Conservation (phyloP, 2,797 vertebrate genomes). For the Chelonia mydas region DNA sequence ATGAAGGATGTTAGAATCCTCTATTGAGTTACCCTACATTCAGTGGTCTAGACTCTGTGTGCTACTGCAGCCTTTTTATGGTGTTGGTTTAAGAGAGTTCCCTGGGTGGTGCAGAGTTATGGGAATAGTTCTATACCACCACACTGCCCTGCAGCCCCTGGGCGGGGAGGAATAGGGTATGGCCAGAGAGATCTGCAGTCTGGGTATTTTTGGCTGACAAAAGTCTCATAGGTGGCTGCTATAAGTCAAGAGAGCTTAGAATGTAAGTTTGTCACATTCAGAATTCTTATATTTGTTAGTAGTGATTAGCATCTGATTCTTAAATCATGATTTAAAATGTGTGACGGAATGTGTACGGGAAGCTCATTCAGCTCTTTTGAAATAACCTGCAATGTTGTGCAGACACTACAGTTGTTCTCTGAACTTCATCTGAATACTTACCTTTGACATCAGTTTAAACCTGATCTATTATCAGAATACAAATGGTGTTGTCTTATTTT, state of each 20-base stretch:
- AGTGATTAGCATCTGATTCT: background rate
- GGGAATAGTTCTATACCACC: background rate
- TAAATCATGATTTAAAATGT: background rate
- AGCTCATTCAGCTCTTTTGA: background rate
- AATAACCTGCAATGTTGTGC: background rate
- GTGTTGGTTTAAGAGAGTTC: background rate
- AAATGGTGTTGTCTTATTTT: background rate
- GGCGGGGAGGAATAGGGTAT: background rate
- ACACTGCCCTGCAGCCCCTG: background rate
- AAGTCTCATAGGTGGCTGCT: background rate
- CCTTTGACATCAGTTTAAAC: background rate
- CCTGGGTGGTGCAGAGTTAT: too few species aligned
- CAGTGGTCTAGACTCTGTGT: background rate
- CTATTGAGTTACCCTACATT: background rate
- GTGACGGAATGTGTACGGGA: background rate
- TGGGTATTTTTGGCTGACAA: background rate
- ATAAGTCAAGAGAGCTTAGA: background rate
- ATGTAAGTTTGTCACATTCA: background rate
- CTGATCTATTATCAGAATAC: background rate
- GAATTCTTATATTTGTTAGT: background rate
- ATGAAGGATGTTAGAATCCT: background rate
- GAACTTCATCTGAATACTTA: background rate
- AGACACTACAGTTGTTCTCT: background rate
- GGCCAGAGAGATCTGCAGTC: background rate
- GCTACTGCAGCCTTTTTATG: background rate